Conservation (phyloP, 2,797 vertebrate species). For the Momotus momota region DNA sequence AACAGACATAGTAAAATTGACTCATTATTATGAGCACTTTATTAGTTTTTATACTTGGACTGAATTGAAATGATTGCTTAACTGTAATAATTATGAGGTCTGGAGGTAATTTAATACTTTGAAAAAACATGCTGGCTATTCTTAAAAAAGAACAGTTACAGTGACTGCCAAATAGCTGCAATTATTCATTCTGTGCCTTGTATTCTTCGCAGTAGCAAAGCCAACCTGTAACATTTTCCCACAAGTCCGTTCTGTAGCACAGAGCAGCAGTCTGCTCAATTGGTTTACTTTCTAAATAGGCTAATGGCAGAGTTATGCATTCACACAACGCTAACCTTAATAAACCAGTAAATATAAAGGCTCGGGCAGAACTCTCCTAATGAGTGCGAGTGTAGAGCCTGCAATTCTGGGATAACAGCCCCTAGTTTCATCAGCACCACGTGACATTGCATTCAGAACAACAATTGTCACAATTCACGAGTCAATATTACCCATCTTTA, state of each 20-base stretch:
- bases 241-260: neutral
- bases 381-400: neutral
- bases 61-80: conserved; percentile 57
- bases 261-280: neutral
- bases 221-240: neutral
- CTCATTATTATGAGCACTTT: conserved; percentile 22
- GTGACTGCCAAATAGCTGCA: conserved; percentile 28
- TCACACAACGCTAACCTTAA: neutral
- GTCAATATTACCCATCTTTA: neutral
- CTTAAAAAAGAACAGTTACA: conserved; percentile 43
- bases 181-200: conserved; percentile 1
- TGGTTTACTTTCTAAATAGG: neutral
- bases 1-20: conserved; percentile 43
- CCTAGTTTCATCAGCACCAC: neutral
- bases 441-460: neutral
- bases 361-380: neutral
- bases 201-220: neutral
- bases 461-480: neutral
- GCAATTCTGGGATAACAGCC: neutral
- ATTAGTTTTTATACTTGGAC: conserved; percentile 53
- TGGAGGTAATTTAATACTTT: conserved; percentile 47
- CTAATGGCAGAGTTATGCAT: neutral
- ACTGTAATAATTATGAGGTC: conserved; percentile 48
- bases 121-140: conserved; percentile 43
- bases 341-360: neutral